Percentiles rank a stretch among this genome's conserved stretches.
Evolutionary conservation across 2,888 invertebrate species (phyloP).

Genomic region (Bimastos eiseni): DNA sequence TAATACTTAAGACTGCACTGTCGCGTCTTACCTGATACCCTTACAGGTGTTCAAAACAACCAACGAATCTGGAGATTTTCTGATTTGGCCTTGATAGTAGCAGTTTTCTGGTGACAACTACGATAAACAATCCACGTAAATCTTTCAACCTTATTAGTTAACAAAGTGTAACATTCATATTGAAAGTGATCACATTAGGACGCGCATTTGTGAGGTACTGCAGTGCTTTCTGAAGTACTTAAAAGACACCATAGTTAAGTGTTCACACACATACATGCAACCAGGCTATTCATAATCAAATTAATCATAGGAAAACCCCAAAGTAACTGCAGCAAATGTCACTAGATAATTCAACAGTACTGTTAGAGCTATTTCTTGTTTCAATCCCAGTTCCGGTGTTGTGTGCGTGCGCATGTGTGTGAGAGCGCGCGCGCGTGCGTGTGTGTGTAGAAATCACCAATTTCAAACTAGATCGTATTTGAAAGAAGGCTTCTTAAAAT

Average conservation of each 20-base stretch:
- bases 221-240: too few relatives aligned
- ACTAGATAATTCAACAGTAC: too few relatives aligned
- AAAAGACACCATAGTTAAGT: too few relatives aligned
- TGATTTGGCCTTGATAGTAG: slow-evolving; percentile 96
- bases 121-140: not conserved
- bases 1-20: not conserved
- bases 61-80: slow-evolving; percentile 92
- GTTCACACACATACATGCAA: too few relatives aligned
- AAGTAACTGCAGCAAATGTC: too few relatives aligned
- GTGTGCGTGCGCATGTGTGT: too few relatives aligned
- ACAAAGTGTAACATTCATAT: not conserved
- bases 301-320: too few relatives aligned
- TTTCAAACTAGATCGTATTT: not conserved
- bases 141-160: not conserved
- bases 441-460: not conserved
- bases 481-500: not conserved
- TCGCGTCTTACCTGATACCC: slow-evolving; percentile 74
- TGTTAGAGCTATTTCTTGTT: too few relatives aligned
- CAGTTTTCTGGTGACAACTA: slow-evolving; percentile 76
- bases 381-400: too few relatives aligned
- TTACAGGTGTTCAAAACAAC: slow-evolving; percentile 97
- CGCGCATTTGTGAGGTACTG: too few relatives aligned
- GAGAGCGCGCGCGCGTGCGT: too few relatives aligned
- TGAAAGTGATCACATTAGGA: not conserved
- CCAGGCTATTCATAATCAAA: too few relatives aligned